Evolutionary conservation across 2,797 vertebrate species (phyloP).

Genomic region (Sebastolobus alascanus): DNA sequence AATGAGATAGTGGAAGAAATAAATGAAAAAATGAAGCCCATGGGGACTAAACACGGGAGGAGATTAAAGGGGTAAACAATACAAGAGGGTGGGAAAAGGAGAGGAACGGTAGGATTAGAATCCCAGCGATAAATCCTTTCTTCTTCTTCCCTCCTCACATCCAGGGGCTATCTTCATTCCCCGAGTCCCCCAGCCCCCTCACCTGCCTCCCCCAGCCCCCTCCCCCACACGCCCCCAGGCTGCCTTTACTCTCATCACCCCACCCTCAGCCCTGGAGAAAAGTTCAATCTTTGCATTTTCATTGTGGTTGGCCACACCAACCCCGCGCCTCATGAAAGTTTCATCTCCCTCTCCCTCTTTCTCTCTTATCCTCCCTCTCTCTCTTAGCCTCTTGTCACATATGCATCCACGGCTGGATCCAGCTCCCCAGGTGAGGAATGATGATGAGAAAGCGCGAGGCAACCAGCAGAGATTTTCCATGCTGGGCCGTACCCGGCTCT

Average conservation of each 20-base stretch:
- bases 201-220: slow-evolving; percentile 4
- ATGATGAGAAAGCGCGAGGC: slow-evolving; percentile 76
- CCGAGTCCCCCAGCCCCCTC: slow-evolving; percentile 21
- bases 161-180: slow-evolving; percentile 50
- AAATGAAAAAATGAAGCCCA: slow-evolving; percentile 42
- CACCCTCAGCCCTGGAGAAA: slow-evolving; percentile 66
- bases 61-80: slow-evolving; percentile 62
- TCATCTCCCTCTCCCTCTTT: slow-evolving; percentile 58
- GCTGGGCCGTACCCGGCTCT: slow-evolving; percentile 48
- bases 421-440: slow-evolving; percentile 78
- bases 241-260: slow-evolving; percentile 66
- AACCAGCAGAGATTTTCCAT: slow-evolving; percentile 68
- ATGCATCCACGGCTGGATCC: slow-evolving; percentile 61
- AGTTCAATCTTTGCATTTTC: slow-evolving; percentile 83
- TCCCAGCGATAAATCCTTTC: slow-evolving; percentile 42
- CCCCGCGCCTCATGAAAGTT: slow-evolving; percentile 76
- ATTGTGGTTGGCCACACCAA: slow-evolving; percentile 69
- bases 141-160: slow-evolving; percentile 46
- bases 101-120: slow-evolving; percentile 51
- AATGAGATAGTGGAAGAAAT: slow-evolving; percentile 25
- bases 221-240: slow-evolving; percentile 44
- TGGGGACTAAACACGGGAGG: slow-evolving; percentile 35
- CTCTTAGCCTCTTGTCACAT: slow-evolving; percentile 44
- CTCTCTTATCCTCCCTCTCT: slow-evolving; percentile 15
- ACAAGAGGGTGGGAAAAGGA: not conserved